These are phyloP conservation scores for Lithophane ornitopus DNA, from an alignment of 2,888 invertebrate genomes.

Conservation along the genomic window DNA sequence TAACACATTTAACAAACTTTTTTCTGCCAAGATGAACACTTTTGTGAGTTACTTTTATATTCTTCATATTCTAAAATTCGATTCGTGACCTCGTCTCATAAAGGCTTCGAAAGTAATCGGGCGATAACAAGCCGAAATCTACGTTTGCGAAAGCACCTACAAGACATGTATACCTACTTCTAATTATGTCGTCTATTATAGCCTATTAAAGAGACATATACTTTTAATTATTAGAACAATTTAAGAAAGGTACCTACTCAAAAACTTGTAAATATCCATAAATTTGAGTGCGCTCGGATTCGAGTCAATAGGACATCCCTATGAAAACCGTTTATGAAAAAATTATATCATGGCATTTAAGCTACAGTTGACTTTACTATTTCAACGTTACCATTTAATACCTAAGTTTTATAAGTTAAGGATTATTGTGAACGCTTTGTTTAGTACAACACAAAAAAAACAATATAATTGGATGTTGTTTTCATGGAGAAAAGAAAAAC, in stretches of 20 bases:
- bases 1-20: neutral
- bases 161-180: neutral
- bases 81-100: too few relatives aligned
- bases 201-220: neutral
- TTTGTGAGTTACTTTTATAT: neutral
- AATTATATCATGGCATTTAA: constrained; percentile 18
- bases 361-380: constrained; percentile 14
- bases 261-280: constrained; percentile 1
- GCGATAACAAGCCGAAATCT: neutral
- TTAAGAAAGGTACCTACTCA: neutral
- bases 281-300: neutral
- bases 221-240: constrained; percentile 4
- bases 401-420: neutral
- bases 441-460: constrained; percentile 7
- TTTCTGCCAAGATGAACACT: neutral
- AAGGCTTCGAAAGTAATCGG: neutral
- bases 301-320: neutral
- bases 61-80: neutral
- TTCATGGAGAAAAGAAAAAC: neutral
- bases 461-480: constrained; percentile 10
- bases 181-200: too few relatives aligned
- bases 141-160: neutral
- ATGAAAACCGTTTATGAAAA: constrained; percentile 19
- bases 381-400: neutral
- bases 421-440: constrained; percentile 1